These are phyloP conservation scores for Gephyroberyx darwinii DNA, from an alignment of 2,797 vertebrate species.

Conservation along the genomic window DNA sequence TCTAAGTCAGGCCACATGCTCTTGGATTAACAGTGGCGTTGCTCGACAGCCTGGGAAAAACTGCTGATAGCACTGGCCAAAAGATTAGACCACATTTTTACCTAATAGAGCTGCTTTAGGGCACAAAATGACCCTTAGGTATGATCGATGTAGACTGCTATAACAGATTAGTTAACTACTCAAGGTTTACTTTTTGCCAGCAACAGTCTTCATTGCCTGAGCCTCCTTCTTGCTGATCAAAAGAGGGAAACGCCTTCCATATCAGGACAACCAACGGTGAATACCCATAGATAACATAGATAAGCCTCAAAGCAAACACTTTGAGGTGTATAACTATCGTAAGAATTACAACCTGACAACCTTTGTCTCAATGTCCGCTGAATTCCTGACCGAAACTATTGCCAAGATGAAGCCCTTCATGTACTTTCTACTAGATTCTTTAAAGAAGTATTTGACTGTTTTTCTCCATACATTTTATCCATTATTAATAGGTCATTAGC, in stretches of 20 bases:
- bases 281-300: not conserved
- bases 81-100: constrained; percentile 53
- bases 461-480: no score
- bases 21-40: constrained; percentile 71
- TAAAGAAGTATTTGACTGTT: no score
- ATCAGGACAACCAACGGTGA: not conserved
- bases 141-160: not conserved
- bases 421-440: no score
- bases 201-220: not conserved
- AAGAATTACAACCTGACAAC: constrained; percentile 1
- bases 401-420: no score
- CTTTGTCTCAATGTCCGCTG: no score
- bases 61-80: constrained; percentile 28
- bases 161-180: constrained; percentile 5
- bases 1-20: constrained; percentile 77
- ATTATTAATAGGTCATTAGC: no score
- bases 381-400: no score
- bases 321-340: not conserved
- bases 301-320: not conserved
- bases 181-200: not conserved
- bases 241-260: not conserved
- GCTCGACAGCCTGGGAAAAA: constrained; percentile 47
- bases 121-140: constrained; percentile 14
- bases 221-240: not conserved
- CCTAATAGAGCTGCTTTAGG: constrained; percentile 5